phyloP scores from a whole-genome alignment of 2,888 invertebrate species.

The Apodemia duryi region DNA sequence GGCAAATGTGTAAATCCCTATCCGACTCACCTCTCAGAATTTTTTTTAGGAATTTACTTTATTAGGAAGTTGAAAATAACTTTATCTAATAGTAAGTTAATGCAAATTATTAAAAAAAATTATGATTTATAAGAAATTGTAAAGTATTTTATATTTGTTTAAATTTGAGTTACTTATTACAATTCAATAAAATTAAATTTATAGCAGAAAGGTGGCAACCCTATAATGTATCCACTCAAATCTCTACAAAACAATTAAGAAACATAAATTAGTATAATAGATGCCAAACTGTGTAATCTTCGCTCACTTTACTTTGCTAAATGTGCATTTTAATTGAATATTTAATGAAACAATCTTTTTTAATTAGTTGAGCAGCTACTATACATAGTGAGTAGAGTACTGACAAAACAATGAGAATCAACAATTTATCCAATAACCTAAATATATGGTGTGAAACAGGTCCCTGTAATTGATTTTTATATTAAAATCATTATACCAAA shows the following conservation, averaged over 20 bases:
- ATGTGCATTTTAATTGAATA: background rate
- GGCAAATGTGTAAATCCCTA: too few species aligned
- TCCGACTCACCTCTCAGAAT: too few species aligned
- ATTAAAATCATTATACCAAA: background rate
- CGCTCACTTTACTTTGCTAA: background rate
- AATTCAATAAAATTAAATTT: too few species aligned
- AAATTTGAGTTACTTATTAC: too few species aligned
- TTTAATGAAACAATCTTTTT: background rate
- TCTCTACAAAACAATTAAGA: background rate
- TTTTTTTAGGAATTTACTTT: too few species aligned
- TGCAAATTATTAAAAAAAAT: too few species aligned
- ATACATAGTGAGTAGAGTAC: background rate
- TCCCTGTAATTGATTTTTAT: background rate
- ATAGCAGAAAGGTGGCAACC: slow-evolving; percentile 2
- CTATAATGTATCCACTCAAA: background rate
- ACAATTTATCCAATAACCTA: background rate
- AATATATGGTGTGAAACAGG: background rate
- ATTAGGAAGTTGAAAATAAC: too few species aligned
- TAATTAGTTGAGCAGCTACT: slow-evolving; percentile 1
- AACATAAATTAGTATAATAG: slow-evolving; percentile 7
- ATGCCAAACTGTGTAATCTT: background rate
- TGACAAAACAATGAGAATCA: background rate
- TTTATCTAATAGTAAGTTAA: too few species aligned
- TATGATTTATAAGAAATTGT: too few species aligned
- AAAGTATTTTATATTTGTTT: too few species aligned